Evolutionary conservation across 2,888 invertebrate species (phyloP).

Genomic region (Drosophila mimetica): DNA sequence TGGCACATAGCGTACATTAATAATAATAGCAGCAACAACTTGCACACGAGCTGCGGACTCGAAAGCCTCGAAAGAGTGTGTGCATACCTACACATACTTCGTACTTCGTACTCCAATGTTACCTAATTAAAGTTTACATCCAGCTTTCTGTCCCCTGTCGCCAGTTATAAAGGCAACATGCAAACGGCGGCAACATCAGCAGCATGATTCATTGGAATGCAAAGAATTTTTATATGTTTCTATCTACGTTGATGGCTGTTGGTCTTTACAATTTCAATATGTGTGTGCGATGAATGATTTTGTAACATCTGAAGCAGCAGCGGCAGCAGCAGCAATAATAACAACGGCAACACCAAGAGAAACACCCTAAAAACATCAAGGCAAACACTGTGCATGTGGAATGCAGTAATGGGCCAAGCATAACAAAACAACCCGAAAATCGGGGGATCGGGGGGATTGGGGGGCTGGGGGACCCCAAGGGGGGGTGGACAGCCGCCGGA

Average conservation of each 20-base stretch:
- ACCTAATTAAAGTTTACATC: constrained; percentile 76
- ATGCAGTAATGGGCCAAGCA: constrained; percentile 75
- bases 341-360: constrained; percentile 44
- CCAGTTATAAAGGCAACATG: constrained; percentile 34
- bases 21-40: constrained; percentile 54
- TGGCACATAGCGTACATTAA: constrained; percentile 61
- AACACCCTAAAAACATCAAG: constrained; percentile 77
- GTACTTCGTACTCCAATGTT: constrained; percentile 64
- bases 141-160: constrained; percentile 56
- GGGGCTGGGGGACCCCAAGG: constrained; percentile 1
- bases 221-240: constrained; percentile 77
- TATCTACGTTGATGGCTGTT: constrained; percentile 61
- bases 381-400: constrained; percentile 79
- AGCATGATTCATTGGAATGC: constrained; percentile 77
- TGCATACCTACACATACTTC: constrained; percentile 72
- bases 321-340: constrained; percentile 25
- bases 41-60: constrained; percentile 52
- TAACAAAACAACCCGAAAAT: constrained; percentile 58
- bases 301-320: constrained; percentile 58
- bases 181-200: constrained; percentile 46
- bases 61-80: constrained; percentile 33
- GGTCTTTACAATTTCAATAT: constrained; percentile 70
- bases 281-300: constrained; percentile 77
- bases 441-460: constrained; percentile 2
- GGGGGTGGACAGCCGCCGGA: constrained; percentile 34